Conservation (phyloP, 2,113 vertebrate species). For the Oriolus oriolus region DNA sequence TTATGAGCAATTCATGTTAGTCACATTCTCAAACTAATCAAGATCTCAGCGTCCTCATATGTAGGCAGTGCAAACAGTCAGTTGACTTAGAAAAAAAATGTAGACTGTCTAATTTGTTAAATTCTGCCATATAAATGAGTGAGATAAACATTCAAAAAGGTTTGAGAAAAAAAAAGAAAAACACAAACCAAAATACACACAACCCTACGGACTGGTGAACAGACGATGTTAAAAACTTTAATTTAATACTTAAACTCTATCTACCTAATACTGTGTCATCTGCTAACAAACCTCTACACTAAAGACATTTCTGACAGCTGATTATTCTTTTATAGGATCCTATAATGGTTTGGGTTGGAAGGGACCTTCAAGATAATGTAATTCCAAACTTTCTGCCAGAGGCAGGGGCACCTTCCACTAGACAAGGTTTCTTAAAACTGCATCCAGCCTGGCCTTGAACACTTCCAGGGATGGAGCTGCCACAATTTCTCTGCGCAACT, state of each 20-base stretch:
- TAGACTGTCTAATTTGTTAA: not conserved
- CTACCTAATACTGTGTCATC: not conserved
- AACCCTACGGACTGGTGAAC: rapidly evolving
- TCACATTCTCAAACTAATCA: not conserved
- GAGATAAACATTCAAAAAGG: rapidly evolving
- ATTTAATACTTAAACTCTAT: not conserved
- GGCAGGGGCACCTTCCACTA: not conserved
- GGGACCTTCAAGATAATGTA: not conserved
- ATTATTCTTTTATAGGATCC: not conserved
- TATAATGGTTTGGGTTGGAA: not conserved
- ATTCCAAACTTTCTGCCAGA: not conserved
- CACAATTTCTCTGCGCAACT: not conserved
- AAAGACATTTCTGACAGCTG: not conserved
- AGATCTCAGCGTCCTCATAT: not conserved
- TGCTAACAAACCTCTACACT: not conserved
- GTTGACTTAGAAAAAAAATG: not conserved
- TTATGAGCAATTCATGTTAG: not conserved
- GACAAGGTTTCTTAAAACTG: rapidly evolving
- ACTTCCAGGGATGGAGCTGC: not conserved
- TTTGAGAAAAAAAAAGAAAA: not conserved
- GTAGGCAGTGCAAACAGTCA: not conserved
- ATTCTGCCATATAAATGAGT: not conserved
- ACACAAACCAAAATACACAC: not conserved
- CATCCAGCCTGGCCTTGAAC: not conserved
- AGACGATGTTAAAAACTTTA: not conserved